Percentiles rank a stretch among this genome's conserved stretches.
phyloP scores from a whole-genome alignment of 2,113 vertebrate genomes.

The Syngnathus scovelli region DNA sequence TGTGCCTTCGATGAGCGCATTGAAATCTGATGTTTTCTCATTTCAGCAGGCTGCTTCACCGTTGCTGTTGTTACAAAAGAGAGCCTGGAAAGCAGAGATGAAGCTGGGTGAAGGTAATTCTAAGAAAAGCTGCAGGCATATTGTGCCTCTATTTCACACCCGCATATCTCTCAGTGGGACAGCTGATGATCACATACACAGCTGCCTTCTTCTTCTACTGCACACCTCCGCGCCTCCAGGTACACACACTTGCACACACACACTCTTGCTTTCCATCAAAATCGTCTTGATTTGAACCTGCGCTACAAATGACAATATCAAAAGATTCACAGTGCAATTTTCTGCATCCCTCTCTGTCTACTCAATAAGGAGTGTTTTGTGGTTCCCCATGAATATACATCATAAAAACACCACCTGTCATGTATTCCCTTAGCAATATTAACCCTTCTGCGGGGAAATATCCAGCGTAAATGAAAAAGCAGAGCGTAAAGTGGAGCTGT shows the following conservation, averaged over 20 bases:
- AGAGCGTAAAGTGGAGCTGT: slow-evolving; percentile 23
- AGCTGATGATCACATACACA: slow-evolving; percentile 44
- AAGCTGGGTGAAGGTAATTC: slow-evolving; percentile 19
- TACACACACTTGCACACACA: slow-evolving; percentile 29
- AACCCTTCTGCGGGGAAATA: slow-evolving; percentile 14
- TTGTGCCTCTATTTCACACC: slow-evolving; percentile 33
- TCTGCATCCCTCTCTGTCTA: slow-evolving; percentile 13
- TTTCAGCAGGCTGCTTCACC: not conserved
- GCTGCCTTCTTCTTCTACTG: slow-evolving; percentile 12
- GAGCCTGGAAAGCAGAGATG: slow-evolving; percentile 22
- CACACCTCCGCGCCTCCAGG: slow-evolving; percentile 41
- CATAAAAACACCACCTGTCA: slow-evolving; percentile 37
- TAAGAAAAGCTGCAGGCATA: slow-evolving; percentile 34
- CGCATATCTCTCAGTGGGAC: slow-evolving; percentile 33
- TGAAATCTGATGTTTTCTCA: not conserved
- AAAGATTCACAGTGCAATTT: slow-evolving; percentile 19
- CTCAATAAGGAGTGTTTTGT: slow-evolving; percentile 24
- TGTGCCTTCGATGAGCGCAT: not conserved
- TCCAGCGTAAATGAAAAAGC: slow-evolving; percentile 30
- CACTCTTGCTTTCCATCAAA: slow-evolving; percentile 43
- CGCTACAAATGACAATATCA: slow-evolving; percentile 34
- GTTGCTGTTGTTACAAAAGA: slow-evolving; percentile 1
- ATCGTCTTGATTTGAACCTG: slow-evolving; percentile 27
- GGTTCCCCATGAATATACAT: slow-evolving; percentile 3
- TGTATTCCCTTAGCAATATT: slow-evolving; percentile 19